phyloP scores from a whole-genome alignment of 2,113 vertebrate species.

The Dinomys branickii region DNA sequence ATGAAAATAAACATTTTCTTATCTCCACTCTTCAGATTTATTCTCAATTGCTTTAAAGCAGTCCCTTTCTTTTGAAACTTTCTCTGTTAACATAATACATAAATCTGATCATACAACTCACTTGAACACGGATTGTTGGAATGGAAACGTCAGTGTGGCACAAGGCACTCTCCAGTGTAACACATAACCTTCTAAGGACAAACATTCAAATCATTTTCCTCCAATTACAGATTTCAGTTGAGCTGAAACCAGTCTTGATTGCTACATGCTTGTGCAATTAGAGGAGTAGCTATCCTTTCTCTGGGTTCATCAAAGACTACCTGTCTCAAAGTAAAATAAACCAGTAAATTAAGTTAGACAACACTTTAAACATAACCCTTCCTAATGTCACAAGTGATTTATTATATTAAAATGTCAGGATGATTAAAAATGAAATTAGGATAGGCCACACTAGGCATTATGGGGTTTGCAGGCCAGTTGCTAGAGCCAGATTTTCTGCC shows the following conservation, averaged over 20 bases:
- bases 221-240: conserved; percentile 22
- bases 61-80: not conserved
- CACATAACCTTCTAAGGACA: not conserved
- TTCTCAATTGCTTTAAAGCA: not conserved
- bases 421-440: conserved; percentile 35
- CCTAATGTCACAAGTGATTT: conserved; percentile 48
- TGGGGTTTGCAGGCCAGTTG: not conserved
- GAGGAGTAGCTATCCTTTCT: not conserved
- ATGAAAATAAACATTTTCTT: not conserved
- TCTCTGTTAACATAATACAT: not conserved
- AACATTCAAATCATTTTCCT: not conserved
- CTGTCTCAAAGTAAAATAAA: conserved; percentile 42
- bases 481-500: not conserved
- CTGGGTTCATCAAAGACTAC: conserved; percentile 58
- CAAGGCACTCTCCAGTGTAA: not conserved
- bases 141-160: not conserved
- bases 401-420: conserved; percentile 35
- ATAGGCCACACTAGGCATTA: not conserved
- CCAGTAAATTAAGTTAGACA: conserved; percentile 51
- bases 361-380: conserved; percentile 53
- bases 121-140: not conserved
- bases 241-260: not conserved
- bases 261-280: not conserved
- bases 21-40: not conserved
- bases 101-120: not conserved